These are phyloP conservation scores for Hipposideros larvatus DNA, from an alignment of 2,797 vertebrate genomes.

Conservation along the genomic window DNA sequence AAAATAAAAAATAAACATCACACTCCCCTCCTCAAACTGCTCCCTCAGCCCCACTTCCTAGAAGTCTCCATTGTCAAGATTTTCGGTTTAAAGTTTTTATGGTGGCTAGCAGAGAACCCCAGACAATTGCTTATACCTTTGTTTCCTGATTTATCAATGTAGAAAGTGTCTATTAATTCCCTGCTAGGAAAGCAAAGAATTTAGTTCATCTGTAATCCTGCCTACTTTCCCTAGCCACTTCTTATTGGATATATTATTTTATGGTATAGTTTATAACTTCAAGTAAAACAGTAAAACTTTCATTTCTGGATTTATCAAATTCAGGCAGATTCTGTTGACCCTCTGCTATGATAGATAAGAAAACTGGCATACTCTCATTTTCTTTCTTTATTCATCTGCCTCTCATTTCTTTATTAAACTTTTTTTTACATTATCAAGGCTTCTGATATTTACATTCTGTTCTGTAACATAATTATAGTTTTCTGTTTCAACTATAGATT, in stretches of 20 bases:
- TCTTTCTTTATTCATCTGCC: background rate
- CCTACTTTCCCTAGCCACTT: background rate
- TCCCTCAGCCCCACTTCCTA: background rate
- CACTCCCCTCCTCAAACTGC: background rate
- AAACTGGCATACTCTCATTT: background rate
- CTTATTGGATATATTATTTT: constrained; percentile 1
- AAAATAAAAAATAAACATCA: background rate
- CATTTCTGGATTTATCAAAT: constrained; percentile 12
- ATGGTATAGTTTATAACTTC: background rate
- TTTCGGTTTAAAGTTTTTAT: background rate
- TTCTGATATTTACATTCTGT: constrained; percentile 22
- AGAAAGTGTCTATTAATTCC: background rate
- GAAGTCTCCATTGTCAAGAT: background rate
- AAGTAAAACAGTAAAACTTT: background rate
- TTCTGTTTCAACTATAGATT: background rate
- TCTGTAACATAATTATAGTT: background rate
- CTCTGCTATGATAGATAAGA: background rate
- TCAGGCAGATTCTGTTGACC: background rate
- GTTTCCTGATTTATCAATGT: background rate
- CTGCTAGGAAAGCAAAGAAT: background rate
- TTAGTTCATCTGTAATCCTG: background rate
- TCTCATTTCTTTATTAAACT: background rate
- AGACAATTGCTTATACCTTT: constrained; percentile 6
- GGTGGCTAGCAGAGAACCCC: background rate
- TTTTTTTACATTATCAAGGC: background rate